phyloP scores from a whole-genome alignment of 1,140 invertebrate species.

The Acromyrmex echinatior region DNA sequence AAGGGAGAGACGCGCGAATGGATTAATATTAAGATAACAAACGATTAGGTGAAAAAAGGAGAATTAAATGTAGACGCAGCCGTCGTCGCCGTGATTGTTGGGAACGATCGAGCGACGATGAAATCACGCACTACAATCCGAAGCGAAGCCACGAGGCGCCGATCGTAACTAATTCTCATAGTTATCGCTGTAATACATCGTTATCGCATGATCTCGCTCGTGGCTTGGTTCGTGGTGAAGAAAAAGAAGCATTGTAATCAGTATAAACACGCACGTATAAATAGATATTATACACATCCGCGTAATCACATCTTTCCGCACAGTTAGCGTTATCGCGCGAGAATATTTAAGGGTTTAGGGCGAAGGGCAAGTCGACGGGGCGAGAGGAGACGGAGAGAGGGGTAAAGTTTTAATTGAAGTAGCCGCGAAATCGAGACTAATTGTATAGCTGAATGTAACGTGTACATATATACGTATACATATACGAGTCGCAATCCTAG shows the following conservation, averaged over 20 bases:
- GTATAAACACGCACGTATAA: conserved; percentile 70
- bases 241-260: conserved; percentile 60
- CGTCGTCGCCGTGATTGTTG: conserved; percentile 4
- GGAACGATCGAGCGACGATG: conserved; percentile 5
- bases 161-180: neutral
- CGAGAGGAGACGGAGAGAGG: neutral
- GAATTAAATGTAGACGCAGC: neutral
- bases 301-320: conserved; percentile 69
- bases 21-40: conserved; percentile 36
- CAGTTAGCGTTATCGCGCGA: conserved; percentile 75
- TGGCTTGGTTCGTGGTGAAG: conserved; percentile 56
- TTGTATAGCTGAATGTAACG: conserved; percentile 64
- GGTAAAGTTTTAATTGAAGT: conserved; percentile 51
- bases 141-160: conserved; percentile 57
- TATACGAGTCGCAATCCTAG: conserved; percentile 30
- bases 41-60: conserved; percentile 3
- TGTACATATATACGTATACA: conserved; percentile 39
- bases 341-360: conserved; percentile 31
- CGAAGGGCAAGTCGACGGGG: neutral
- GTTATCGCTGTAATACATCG: conserved; percentile 5
- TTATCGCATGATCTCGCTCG: conserved; percentile 55
- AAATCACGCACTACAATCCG: conserved; percentile 58
- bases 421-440: conserved; percentile 62
- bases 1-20: conserved; percentile 16
- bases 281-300: conserved; percentile 45